phyloP scores from a whole-genome alignment of 2,888 invertebrate species.

The Odontomyia ornata region DNA sequence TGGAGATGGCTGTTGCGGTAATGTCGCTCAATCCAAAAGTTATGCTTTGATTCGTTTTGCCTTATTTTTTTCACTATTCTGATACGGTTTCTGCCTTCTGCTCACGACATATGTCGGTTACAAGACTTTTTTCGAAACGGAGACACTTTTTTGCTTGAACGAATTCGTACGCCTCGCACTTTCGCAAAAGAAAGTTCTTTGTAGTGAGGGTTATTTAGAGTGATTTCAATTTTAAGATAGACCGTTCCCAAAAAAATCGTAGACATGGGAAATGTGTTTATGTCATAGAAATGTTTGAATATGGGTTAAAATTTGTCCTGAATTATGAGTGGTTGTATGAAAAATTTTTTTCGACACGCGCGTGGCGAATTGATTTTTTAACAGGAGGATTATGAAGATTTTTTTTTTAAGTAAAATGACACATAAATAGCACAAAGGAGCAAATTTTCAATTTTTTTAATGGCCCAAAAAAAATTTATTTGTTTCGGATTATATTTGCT shows the following conservation, averaged over 20 bases:
- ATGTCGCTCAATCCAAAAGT: slow-evolving; percentile 10
- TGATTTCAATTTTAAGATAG: neutral
- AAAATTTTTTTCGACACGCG: slow-evolving; percentile 17
- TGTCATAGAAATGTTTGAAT: neutral
- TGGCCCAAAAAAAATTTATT: no score
- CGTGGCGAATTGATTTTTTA: slow-evolving; percentile 25
- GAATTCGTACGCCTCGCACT: slow-evolving; percentile 5
- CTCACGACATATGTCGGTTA: slow-evolving; percentile 38
- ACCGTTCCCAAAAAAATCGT: neutral
- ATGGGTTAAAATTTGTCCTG: neutral
- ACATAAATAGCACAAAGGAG: no score
- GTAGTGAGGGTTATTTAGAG: neutral
- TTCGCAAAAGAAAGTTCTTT: neutral
- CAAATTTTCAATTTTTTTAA: no score
- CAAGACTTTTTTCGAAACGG: slow-evolving; percentile 27
- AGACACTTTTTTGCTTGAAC: slow-evolving; percentile 23
- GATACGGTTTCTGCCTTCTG: slow-evolving; percentile 35
- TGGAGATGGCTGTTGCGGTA: neutral
- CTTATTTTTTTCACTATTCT: neutral
- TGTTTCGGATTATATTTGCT: no score
- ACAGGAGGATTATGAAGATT: neutral
- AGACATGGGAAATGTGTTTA: slow-evolving; percentile 27
- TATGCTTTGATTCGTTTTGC: slow-evolving; percentile 29
- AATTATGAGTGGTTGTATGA: neutral
- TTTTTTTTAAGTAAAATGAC: no score